Evolutionary conservation across 2,113 vertebrate species (phyloP).

Genomic region (Hydrochoerus hydrochaeris): DNA sequence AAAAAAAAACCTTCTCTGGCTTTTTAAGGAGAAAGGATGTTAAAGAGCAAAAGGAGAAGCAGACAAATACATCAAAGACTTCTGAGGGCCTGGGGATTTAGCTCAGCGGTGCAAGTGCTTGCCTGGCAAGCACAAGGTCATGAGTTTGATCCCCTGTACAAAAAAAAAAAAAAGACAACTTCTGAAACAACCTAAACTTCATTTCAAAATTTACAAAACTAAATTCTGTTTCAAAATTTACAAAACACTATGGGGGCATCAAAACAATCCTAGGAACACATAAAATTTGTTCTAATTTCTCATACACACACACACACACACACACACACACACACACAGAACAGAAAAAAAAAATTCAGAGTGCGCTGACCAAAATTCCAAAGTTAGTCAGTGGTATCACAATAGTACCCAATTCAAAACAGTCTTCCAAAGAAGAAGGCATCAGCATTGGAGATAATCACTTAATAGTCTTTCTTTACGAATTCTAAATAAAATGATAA

Average conservation of each 20-base stretch:
- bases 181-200: neutral
- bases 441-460: neutral
- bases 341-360: neutral
- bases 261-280: neutral
- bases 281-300: neutral
- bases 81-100: neutral
- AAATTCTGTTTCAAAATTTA: neutral
- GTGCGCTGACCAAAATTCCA: neutral
- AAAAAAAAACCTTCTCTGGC: neutral
- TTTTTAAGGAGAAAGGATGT: neutral
- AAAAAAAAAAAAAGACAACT: neutral
- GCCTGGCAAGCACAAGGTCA: too few relatives aligned
- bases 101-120: too few relatives aligned
- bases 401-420: neutral
- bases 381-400: neutral
- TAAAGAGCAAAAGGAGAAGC: neutral
- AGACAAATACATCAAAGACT: neutral
- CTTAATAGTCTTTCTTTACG: neutral
- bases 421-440: neutral
- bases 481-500: slow-evolving; percentile 50
- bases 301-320: neutral
- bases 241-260: neutral
- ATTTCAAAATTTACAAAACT: slow-evolving; percentile 3
- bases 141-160: too few relatives aligned
- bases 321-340: neutral